Conservation (phyloP, 1,140 invertebrate species). For the Drosophila simulans region DNA sequence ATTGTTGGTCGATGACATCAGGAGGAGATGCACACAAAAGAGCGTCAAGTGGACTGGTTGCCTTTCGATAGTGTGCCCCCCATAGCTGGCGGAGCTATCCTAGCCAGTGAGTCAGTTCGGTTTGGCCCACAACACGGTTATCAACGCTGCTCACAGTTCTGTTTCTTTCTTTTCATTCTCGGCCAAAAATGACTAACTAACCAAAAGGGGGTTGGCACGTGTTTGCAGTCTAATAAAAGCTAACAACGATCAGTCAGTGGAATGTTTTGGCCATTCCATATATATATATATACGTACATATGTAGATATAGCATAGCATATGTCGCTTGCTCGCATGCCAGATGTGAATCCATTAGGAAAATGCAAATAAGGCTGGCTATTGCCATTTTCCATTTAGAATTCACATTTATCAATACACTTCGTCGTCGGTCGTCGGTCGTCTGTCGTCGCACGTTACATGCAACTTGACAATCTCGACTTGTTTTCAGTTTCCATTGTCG, state of each 20-base stretch:
- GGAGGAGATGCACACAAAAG: conserved; percentile 53
- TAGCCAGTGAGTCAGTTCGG: conserved; percentile 24
- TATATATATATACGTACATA: neutral
- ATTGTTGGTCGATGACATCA: conserved; percentile 75
- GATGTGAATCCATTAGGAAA: conserved; percentile 19
- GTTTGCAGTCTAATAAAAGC: conserved; percentile 29
- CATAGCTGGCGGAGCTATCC: neutral
- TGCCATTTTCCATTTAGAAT: conserved; percentile 10
- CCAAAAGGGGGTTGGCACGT: conserved; percentile 22
- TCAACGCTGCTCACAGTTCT: neutral
- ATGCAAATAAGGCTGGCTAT: conserved; percentile 14
- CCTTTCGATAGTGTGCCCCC: conserved; percentile 8
- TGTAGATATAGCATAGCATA: neutral
- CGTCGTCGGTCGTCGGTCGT: neutral
- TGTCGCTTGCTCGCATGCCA: conserved; percentile 6
- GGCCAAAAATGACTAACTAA: conserved; percentile 30
- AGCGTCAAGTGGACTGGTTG: neutral
- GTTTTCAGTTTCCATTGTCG: conserved; percentile 3
- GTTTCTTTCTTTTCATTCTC: neutral
- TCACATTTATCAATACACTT: conserved; percentile 25
- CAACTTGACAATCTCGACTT: conserved; percentile 19
- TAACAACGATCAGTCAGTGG: conserved; percentile 31
- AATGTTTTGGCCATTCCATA: conserved; percentile 22
- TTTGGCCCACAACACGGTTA: conserved; percentile 7
- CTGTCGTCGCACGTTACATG: conserved; percentile 22